Evolutionary conservation across 1,140 invertebrate species (phyloP), one percentile per base, ranked within the genome.

Genomic region (Sesamia nonagrioides): DNA sequence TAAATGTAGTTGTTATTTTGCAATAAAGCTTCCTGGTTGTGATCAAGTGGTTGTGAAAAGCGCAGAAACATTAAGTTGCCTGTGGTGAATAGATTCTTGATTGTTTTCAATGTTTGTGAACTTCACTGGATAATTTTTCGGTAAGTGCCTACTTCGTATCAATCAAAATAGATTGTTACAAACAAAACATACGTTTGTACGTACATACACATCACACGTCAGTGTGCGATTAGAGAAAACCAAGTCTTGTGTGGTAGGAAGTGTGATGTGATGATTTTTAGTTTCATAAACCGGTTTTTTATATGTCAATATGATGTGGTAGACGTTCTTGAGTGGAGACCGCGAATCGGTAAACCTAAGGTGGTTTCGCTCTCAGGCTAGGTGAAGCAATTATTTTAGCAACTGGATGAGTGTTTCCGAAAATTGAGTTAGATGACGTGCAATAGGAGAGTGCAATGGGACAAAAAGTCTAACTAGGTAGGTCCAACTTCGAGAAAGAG

Each of bases 41-140:
- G 60, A 40, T 42, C n/a, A 15, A 7, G 60, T 42, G 37, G 35
- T 42, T 63, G 60, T 63, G 60, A 40, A 27, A 27, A 56, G 13
- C 60, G 13, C 11, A 40, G 8, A 9, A 63, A 17, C 9, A 40
- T 61, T 37, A n/a, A 13, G n/a, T 37, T 37, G 6, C 7, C 6
- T 42, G 37, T 63, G 35, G 37, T 63, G 17, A 18, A 40, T 40
- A 17, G 33, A 17, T 45, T 7, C 5, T 15, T 15, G 35, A 63
- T 15, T 40, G 33, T 54, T 56, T 56, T 42, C 60, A 18, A 63
- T 63, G 60, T 13, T 17, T 63, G 35, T 18, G 60, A 56, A 56
- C 60, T 42, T 17, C 60, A 63, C 8, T 40, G 60, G 37, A 42
- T 18, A 11, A 18, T 63, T 63, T 63, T 63, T 37, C 60, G 60